Conservation (phyloP, 2,797 vertebrate species). For the Cossypha niveicapilla region DNA sequence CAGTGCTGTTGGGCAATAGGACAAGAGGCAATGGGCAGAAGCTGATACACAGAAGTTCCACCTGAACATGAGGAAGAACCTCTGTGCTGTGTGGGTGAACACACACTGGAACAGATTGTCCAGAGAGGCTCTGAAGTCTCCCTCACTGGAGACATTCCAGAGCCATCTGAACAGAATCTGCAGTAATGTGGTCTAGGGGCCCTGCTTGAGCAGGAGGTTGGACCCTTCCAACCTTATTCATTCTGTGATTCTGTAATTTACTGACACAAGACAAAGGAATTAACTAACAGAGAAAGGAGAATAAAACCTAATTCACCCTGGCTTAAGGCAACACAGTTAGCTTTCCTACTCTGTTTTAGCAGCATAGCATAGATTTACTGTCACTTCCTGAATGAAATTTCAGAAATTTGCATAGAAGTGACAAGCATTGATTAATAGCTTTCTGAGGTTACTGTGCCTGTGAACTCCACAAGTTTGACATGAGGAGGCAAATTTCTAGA, state of each 20-base stretch:
- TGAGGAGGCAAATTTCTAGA: background rate
- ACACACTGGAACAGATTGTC: background rate
- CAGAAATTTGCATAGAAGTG: background rate
- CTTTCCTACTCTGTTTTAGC: background rate
- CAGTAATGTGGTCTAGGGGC: too few species aligned
- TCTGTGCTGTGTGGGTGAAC: background rate
- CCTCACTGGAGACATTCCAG: background rate
- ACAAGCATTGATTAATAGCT: background rate
- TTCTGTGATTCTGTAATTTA: background rate
- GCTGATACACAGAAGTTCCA: background rate
- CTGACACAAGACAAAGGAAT: background rate
- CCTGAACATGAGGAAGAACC: background rate
- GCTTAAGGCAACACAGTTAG: background rate
- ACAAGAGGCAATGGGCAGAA: background rate
- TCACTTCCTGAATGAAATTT: background rate
- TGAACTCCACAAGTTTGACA: background rate
- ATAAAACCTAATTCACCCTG: background rate
- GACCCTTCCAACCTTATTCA: background rate
- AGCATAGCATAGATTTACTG: background rate
- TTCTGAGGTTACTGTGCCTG: background rate
- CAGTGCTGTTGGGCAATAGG: accelerated
- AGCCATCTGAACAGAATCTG: background rate
- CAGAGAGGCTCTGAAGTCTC: background rate
- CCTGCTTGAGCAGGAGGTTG: background rate
- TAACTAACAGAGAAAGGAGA: background rate